phyloP scores from a whole-genome alignment of 2,888 invertebrate species.

The Eilema sororculum region DNA sequence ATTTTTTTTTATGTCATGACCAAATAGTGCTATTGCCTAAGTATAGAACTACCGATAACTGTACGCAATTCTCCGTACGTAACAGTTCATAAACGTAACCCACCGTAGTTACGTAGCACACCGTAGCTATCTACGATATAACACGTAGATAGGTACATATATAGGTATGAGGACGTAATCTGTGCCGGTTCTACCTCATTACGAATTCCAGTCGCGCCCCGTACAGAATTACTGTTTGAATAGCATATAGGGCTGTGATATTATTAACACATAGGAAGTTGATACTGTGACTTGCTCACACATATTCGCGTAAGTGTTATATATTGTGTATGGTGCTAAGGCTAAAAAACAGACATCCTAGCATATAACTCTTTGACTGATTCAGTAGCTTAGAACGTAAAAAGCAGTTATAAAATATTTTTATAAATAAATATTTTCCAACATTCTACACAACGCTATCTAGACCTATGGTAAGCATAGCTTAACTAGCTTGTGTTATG shows the following conservation, averaged over 20 bases:
- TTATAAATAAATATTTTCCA: too few species aligned
- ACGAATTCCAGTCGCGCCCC: constrained; percentile 10
- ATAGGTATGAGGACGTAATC: constrained; percentile 8
- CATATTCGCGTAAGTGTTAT: too few species aligned
- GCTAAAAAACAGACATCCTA: neutral
- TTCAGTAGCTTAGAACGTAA: too few species aligned
- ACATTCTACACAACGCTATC: too few species aligned
- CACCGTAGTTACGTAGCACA: neutral
- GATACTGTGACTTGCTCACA: neutral
- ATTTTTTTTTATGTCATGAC: neutral
- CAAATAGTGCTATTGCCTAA: neutral
- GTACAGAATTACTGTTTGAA: constrained; percentile 19
- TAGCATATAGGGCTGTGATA: constrained; percentile 17
- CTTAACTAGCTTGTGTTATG: too few species aligned
- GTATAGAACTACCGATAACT: neutral
- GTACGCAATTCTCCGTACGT: neutral
- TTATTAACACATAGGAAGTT: constrained; percentile 4
- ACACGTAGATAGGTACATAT: neutral
- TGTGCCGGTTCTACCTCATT: constrained; percentile 16
- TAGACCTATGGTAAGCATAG: too few species aligned
- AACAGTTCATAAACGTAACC: neutral
- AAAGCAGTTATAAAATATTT: too few species aligned
- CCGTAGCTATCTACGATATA: neutral
- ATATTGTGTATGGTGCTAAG: neutral
- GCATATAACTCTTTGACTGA: too few species aligned